Evolutionary conservation across 2,113 vertebrate genomes (phyloP).

Genomic region (Megaceryle maxima): DNA sequence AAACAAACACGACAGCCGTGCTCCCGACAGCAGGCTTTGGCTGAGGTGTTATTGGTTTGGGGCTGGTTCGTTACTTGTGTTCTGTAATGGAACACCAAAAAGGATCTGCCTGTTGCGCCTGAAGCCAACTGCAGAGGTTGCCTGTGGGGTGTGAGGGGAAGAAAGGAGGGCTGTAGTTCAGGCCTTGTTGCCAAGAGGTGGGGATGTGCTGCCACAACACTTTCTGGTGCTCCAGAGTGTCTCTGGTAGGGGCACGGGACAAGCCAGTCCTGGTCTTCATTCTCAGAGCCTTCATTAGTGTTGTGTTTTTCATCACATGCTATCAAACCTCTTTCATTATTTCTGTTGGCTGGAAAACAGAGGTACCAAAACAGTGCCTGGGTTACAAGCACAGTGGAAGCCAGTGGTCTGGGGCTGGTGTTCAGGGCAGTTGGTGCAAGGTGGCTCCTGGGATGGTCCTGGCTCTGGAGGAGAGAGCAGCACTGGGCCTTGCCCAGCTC

Average conservation of each 20-base stretch:
- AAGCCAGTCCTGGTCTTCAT: not conserved
- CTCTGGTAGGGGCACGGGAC: not conserved
- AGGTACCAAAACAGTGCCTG: too few relatives aligned
- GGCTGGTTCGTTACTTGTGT: not conserved
- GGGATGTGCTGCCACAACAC: not conserved
- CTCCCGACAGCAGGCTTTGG: not conserved
- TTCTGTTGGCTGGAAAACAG: not conserved
- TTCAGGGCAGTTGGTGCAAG: not conserved
- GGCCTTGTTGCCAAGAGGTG: not conserved
- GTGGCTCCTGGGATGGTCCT: too few relatives aligned
- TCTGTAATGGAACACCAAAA: not conserved
- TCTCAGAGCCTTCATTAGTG: not conserved
- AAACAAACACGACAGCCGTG: not conserved
- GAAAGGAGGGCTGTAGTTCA: not conserved
- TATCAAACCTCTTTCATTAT: accelerated
- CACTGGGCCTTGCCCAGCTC: not conserved
- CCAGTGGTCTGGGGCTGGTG: not conserved
- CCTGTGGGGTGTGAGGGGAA: not conserved
- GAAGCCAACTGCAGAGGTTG: not conserved
- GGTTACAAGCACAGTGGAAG: accelerated
- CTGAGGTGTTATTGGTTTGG: not conserved
- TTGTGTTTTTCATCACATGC: not conserved
- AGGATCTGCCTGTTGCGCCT: not conserved
- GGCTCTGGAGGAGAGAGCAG: not conserved
- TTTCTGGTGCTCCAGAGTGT: accelerated